Evolutionary conservation across 2,797 vertebrate genomes (phyloP), one percentile per base, ranked within the genome.

Genomic region (Xenops minutus): DNA sequence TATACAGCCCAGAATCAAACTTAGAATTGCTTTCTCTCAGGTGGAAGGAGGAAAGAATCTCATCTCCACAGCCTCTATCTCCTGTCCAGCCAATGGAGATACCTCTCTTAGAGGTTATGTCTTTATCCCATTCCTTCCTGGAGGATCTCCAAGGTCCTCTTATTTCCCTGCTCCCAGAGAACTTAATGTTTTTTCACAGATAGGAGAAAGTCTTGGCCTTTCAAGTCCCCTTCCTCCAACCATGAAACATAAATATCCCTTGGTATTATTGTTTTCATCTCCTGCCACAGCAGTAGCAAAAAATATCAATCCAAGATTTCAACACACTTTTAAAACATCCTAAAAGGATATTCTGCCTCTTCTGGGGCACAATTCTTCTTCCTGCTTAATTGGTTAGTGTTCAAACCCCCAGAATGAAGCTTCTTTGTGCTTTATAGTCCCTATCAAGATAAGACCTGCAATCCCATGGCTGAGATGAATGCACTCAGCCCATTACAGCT

Each of bases 391-490:
- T 56, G 41, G 7, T 61, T 80, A 46, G 32, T 13, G 9, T 39
- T 84, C 32, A 56, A 72, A 61, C 22, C 73, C 62, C 58, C 66
- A 78, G 54, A 77, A 75, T 21, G 46, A 74, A 74, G 29, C 18
- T 74, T 36, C 75, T 74, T 80, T 85, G 52, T 52, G 23, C 52
- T 93, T 77, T 85, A 22, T 41, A 6, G 36, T 52, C 56, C 56
- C n/a, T 32, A n/a, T 36, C 66, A 94, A 87, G 51, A 37, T 37
- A 79, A 93, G 91, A 71, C 23, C 72, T 77, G n/a, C 54, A 78
- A 39, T 51, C 75, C 72, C 82, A 51, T 43, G 2, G 9, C 55
- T 37, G 72, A 92, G 84, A 77, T 48, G 62, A 80, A 74, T 37
- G 24, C 52, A 20, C 55, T 91, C 82, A 84, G 44, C 79, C 87